Conservation (phyloP, 2,888 invertebrate species). For the Quadroppia sp. region DNA sequence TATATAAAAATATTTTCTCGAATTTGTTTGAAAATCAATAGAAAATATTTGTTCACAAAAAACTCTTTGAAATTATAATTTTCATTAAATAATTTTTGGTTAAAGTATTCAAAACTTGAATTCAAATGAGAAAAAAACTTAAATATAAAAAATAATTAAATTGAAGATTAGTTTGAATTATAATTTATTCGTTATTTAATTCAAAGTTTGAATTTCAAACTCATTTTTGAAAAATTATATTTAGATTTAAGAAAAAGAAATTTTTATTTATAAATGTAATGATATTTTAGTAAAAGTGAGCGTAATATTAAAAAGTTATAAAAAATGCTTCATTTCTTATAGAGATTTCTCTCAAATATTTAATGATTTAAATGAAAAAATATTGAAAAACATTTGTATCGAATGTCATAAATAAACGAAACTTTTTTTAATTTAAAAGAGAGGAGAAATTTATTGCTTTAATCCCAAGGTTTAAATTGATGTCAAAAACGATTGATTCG, state of each 20-base stretch:
- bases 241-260: not conserved
- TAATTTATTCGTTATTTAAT: conserved; percentile 7
- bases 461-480: conserved; percentile 16
- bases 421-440: conserved; percentile 4
- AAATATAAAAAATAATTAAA: not conserved
- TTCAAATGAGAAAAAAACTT: too few relatives aligned
- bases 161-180: not conserved
- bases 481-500: conserved; percentile 8
- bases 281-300: not conserved
- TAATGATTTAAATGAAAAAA: not conserved
- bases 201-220: not conserved
- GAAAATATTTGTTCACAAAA: too few relatives aligned
- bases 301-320: not conserved
- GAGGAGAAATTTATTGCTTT: conserved; percentile 18
- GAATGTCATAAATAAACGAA: conserved; percentile 23
- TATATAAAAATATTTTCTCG: too few relatives aligned
- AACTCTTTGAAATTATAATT: too few relatives aligned
- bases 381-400: conserved; percentile 8
- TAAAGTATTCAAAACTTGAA: too few relatives aligned
- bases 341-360: not conserved
- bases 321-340: conserved; percentile 2
- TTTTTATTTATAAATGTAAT: too few relatives aligned
- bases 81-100: too few relatives aligned
- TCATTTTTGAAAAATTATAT: not conserved
- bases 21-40: too few relatives aligned